Conservation (phyloP, 2,888 invertebrate genomes). For the Physocephala rufipes region DNA sequence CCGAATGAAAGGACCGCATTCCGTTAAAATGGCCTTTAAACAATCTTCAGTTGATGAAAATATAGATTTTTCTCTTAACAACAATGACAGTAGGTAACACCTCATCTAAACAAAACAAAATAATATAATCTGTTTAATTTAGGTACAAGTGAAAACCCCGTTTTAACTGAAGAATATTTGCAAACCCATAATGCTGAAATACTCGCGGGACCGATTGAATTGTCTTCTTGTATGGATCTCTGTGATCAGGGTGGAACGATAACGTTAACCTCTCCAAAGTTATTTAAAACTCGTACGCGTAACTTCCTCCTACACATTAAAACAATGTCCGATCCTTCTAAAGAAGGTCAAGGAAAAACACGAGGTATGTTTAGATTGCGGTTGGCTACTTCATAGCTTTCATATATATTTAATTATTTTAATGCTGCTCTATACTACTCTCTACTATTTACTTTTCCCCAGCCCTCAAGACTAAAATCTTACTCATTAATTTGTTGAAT, state of each 20-base stretch:
- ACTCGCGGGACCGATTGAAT: slow-evolving; percentile 85
- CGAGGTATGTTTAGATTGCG: slow-evolving; percentile 57
- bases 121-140: slow-evolving; percentile 35
- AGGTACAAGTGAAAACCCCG: slow-evolving; percentile 74
- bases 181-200: slow-evolving; percentile 90
- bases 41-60: slow-evolving; percentile 65
- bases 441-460: too few relatives aligned
- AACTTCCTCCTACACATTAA: slow-evolving; percentile 85
- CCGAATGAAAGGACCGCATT: slow-evolving; percentile 66
- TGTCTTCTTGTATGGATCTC: slow-evolving; percentile 83
- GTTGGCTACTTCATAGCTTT: too few relatives aligned
- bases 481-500: neutral
- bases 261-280: slow-evolving; percentile 85
- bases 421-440: neutral
- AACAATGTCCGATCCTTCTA: slow-evolving; percentile 72
- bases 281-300: slow-evolving; percentile 80
- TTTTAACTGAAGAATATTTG: slow-evolving; percentile 81
- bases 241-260: slow-evolving; percentile 86
- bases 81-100: slow-evolving; percentile 51
- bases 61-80: slow-evolving; percentile 56
- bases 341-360: slow-evolving; percentile 68
- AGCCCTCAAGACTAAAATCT: too few relatives aligned
- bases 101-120: too few relatives aligned
- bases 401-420: neutral
- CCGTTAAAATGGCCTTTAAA: slow-evolving; percentile 64